phyloP scores from a whole-genome alignment of 1,140 invertebrate species.

The Dinoponera quadriceps region DNA sequence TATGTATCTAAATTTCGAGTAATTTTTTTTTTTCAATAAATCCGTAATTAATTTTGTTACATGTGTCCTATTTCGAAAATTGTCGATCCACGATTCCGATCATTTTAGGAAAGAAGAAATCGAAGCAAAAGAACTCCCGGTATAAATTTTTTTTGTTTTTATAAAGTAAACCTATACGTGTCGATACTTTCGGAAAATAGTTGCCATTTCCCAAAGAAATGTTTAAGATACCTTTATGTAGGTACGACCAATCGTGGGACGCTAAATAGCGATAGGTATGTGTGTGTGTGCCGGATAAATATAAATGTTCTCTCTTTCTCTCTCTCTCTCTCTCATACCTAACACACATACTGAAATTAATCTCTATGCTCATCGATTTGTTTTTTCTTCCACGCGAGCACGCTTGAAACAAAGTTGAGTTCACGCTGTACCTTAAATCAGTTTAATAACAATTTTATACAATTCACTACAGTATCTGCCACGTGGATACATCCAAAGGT shows the following conservation, averaged over 20 bases:
- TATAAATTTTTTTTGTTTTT: slow-evolving; percentile 15
- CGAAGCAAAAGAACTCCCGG: slow-evolving; percentile 3
- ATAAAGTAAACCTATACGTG: slow-evolving; percentile 16
- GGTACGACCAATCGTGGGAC: slow-evolving; percentile 29
- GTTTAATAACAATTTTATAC: slow-evolving; percentile 74
- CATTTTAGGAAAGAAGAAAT: slow-evolving; percentile 23
- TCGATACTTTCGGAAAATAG: slow-evolving; percentile 35
- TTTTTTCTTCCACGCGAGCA: slow-evolving; percentile 51
- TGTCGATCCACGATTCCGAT: slow-evolving; percentile 34
- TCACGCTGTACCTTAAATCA: slow-evolving; percentile 70
- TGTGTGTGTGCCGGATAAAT: slow-evolving; percentile 59
- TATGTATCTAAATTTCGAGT: slow-evolving; percentile 37
- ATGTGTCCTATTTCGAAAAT: slow-evolving; percentile 37
- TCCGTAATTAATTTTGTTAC: slow-evolving; percentile 13
- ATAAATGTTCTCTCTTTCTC: slow-evolving; percentile 12
- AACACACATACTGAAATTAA: slow-evolving; percentile 38
- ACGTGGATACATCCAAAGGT: slow-evolving; percentile 63
- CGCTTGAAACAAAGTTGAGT: slow-evolving; percentile 62
- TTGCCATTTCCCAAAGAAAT: slow-evolving; percentile 51
- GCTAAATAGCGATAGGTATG: slow-evolving; percentile 14
- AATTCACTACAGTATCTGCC: slow-evolving; percentile 69
- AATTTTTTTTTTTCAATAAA: slow-evolving; percentile 31
- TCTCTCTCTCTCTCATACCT: slow-evolving; percentile 19
- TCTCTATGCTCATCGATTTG: slow-evolving; percentile 10
- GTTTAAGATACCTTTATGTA: slow-evolving; percentile 54